These are phyloP conservation scores for Plemyria rubiginata DNA, from an alignment of 2,888 invertebrate genomes.

Conservation along the genomic window DNA sequence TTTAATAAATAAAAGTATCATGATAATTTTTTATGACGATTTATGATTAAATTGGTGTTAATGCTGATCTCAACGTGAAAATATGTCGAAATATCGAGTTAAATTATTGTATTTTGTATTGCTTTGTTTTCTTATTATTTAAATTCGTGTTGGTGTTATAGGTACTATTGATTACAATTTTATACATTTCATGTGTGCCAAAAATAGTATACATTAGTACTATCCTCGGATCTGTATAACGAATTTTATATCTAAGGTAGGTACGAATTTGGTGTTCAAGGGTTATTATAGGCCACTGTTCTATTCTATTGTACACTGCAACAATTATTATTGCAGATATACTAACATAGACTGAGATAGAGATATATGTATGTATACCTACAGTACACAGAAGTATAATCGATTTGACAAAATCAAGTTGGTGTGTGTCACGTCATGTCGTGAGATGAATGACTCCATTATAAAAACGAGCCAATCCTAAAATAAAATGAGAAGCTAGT, in stretches of 20 bases:
- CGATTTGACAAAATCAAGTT: neutral
- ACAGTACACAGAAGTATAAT: slow-evolving; percentile 1
- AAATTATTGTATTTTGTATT: slow-evolving; percentile 33
- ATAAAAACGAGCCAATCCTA: neutral
- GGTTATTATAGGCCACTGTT: slow-evolving; percentile 13
- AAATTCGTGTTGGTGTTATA: slow-evolving; percentile 34
- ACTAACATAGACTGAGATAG: slow-evolving; percentile 4
- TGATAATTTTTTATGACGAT: slow-evolving; percentile 44
- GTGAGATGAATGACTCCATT: neutral
- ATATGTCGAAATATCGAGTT: slow-evolving; percentile 18
- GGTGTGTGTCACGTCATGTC: slow-evolving; percentile 2
- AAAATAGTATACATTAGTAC: slow-evolving; percentile 27
- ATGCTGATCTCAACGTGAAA: slow-evolving; percentile 28
- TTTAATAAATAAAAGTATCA: slow-evolving; percentile 45
- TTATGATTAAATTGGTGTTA: slow-evolving; percentile 49
- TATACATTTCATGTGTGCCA: slow-evolving; percentile 23
- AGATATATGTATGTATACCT: neutral
- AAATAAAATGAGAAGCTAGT: neutral
- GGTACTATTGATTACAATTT: slow-evolving; percentile 22
- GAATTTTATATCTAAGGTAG: slow-evolving; percentile 17
- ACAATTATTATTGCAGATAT: slow-evolving; percentile 4
- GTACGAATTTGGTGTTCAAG: slow-evolving; percentile 28
- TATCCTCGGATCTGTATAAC: slow-evolving; percentile 16
- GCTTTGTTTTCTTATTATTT: slow-evolving; percentile 33
- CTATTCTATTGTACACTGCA: slow-evolving; percentile 1